Evolutionary conservation across 2,113 vertebrate genomes (phyloP).

Genomic region (Paradoxurus hermaphroditus): DNA sequence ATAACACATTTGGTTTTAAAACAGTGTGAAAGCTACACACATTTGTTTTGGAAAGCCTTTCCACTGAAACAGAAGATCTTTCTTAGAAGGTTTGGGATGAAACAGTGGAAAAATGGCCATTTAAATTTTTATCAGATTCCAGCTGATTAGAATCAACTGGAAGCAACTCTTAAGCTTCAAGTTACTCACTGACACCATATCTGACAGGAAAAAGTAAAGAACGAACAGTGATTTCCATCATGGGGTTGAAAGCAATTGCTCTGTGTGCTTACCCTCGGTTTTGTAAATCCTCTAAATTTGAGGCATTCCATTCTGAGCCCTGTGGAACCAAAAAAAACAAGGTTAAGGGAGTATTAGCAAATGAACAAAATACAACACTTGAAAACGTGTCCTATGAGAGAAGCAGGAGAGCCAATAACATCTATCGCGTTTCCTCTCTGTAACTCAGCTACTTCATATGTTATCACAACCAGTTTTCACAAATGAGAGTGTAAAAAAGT

Average conservation of each 20-base stretch:
- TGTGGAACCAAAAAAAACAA: constrained; percentile 75
- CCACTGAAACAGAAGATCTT: neutral
- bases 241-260: neutral
- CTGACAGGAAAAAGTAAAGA: constrained; percentile 26
- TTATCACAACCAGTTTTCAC: neutral
- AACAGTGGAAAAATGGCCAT: neutral
- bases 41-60: constrained; percentile 45
- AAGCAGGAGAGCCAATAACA: neutral
- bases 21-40: neutral
- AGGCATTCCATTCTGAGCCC: constrained; percentile 99
- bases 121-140: constrained; percentile 22
- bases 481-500: neutral
- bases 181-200: neutral
- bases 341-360: constrained; percentile 45
- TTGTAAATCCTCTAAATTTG: constrained; percentile 97
- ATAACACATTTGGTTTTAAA: constrained; percentile 24
- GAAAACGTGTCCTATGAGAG: neutral
- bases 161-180: constrained; percentile 37
- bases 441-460: neutral
- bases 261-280: constrained; percentile 92
- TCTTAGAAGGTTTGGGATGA: neutral
- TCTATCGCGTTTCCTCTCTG: neutral
- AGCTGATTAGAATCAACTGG: neutral
- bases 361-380: neutral
- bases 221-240: constrained; percentile 4